These are phyloP conservation scores for Mungos mungo DNA, from an alignment of 2,113 vertebrate species.

Conservation along the genomic window DNA sequence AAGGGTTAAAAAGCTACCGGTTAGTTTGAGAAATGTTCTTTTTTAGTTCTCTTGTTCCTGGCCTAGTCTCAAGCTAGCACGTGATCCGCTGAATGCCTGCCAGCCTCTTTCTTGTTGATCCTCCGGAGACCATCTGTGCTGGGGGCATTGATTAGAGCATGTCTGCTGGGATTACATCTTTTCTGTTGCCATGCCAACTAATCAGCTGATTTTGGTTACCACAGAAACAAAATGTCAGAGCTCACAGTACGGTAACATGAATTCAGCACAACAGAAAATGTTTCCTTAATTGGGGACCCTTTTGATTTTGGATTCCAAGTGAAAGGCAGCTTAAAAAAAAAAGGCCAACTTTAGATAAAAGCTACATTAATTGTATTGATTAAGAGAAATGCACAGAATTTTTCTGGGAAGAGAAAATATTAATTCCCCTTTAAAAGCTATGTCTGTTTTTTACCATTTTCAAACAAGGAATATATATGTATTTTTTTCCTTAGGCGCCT, in stretches of 20 bases:
- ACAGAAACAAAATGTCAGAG: constrained; percentile 98
- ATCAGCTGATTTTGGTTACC: constrained; percentile 99
- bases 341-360: constrained; percentile 79
- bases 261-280: constrained; percentile 96
- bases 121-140: constrained; percentile 99
- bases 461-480: constrained; percentile 44
- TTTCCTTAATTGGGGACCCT: constrained; percentile 96
- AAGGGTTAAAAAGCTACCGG: constrained; percentile 87
- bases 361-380: constrained; percentile 83
- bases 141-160: constrained; percentile 99
- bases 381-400: constrained; percentile 76
- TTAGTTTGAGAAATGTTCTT: constrained; percentile 89
- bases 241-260: constrained; percentile 92
- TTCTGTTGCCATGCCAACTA: constrained; percentile 99
- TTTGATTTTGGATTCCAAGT: constrained; percentile 92
- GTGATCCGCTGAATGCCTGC: constrained; percentile 92
- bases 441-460: constrained; percentile 69
- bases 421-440: constrained; percentile 71
- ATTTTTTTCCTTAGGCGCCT: constrained; percentile 34
- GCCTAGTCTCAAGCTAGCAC: constrained; percentile 86
- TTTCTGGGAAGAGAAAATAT: constrained; percentile 69
- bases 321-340: constrained; percentile 82
- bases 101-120: constrained; percentile 99
- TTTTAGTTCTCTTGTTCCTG: constrained; percentile 85
- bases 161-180: constrained; percentile 99